Conservation (phyloP, 1,140 invertebrate species). For the Drosophila ananassae region DNA sequence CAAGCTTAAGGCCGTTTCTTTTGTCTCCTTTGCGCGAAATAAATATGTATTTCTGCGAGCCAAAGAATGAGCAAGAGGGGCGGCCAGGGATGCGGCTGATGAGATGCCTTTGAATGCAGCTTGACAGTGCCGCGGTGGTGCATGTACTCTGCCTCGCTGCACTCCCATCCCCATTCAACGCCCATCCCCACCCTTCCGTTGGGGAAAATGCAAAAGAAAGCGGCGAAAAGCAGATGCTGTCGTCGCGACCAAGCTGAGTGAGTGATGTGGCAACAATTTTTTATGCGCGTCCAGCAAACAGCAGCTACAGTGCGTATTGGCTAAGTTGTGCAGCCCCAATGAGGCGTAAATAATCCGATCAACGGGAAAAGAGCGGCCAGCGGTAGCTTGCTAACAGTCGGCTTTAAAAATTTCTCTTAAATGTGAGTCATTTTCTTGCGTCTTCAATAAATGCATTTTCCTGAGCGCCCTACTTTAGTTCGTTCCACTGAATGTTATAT, state of each 20-base stretch:
- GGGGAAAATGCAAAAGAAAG: conserved; percentile 45
- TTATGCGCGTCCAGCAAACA: conserved; percentile 43
- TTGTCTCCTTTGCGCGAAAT: neutral
- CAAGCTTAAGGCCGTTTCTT: conserved; percentile 21
- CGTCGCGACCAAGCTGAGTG: conserved; percentile 52
- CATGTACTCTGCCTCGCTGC: conserved; percentile 16
- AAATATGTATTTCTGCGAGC: conserved; percentile 17
- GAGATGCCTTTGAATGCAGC: conserved; percentile 56
- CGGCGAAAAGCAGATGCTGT: conserved; percentile 45
- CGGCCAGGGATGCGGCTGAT: conserved; percentile 17
- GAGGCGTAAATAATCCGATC: conserved; percentile 1
- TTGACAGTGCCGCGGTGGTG: conserved; percentile 39
- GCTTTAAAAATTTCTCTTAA: neutral
- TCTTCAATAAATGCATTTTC: neutral
- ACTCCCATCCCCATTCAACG: conserved; percentile 11
- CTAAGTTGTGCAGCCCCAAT: conserved; percentile 2
- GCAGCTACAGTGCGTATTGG: conserved; percentile 30
- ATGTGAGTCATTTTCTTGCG: neutral
- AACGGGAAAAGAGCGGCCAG: conserved; percentile 8
- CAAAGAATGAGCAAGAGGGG: neutral
- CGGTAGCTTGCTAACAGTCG: neutral
- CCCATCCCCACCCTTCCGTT: neutral
- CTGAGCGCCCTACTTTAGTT: conserved; percentile 22
- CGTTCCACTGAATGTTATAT: conserved; percentile 45
- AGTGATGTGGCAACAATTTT: conserved; percentile 61